Conservation (phyloP, 1,140 invertebrate genomes). For the Drosophila rufa region DNA sequence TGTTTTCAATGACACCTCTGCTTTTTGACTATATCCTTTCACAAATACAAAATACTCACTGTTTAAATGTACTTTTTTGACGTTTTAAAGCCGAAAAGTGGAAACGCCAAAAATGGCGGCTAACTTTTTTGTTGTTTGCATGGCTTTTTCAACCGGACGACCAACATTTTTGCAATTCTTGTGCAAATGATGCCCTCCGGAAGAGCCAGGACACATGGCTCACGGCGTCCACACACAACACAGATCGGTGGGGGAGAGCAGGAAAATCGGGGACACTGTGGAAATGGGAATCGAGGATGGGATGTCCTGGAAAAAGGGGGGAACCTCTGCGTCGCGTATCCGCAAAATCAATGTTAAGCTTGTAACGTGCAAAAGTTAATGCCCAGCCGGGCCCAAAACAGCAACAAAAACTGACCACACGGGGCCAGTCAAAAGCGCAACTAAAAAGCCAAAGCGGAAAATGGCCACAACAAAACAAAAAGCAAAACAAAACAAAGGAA, state of each 20-base stretch:
- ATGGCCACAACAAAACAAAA: slow-evolving; percentile 30
- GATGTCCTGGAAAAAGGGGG: background rate
- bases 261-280: slow-evolving; percentile 29
- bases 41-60: slow-evolving; percentile 25
- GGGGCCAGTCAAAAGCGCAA: slow-evolving; percentile 26
- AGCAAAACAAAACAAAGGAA: background rate
- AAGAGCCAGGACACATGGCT: slow-evolving; percentile 70
- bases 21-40: slow-evolving; percentile 3
- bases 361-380: slow-evolving; percentile 75
- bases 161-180: slow-evolving; percentile 72
- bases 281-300: slow-evolving; percentile 3
- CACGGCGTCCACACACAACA: slow-evolving; percentile 35
- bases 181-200: slow-evolving; percentile 80
- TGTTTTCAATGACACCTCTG: background rate
- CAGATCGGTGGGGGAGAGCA: slow-evolving; percentile 5
- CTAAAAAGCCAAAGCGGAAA: slow-evolving; percentile 62
- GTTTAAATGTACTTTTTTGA: slow-evolving; percentile 25
- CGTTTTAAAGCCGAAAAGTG: slow-evolving; percentile 53
- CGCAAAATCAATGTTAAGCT: slow-evolving; percentile 78
- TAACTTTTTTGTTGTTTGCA: slow-evolving; percentile 61
- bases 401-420: slow-evolving; percentile 53
- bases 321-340: slow-evolving; percentile 44
- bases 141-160: slow-evolving; percentile 42
- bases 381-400: slow-evolving; percentile 24
- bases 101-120: slow-evolving; percentile 49